Conservation (phyloP, 2,797 vertebrate genomes). For the Sciurus carolinensis region DNA sequence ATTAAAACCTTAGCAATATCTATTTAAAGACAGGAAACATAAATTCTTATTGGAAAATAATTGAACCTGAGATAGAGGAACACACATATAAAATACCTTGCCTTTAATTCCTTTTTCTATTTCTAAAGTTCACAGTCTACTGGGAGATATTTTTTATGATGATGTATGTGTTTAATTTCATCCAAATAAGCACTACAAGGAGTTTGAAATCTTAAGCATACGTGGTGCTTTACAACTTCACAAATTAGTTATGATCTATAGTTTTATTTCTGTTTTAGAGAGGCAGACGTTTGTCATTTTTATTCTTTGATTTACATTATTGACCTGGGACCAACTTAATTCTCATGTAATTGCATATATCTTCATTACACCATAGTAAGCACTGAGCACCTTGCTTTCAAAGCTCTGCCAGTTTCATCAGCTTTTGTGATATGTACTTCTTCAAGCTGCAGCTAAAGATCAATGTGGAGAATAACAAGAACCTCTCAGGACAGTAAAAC, state of each 20-base stretch:
- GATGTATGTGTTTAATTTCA: slow-evolving; percentile 90
- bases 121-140: slow-evolving; percentile 85
- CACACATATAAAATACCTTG: slow-evolving; percentile 86
- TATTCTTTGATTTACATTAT: slow-evolving; percentile 73
- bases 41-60: slow-evolving; percentile 88
- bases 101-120: slow-evolving; percentile 86
- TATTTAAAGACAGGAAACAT: slow-evolving; percentile 80
- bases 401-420: slow-evolving; percentile 46
- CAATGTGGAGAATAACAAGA: slow-evolving; percentile 58
- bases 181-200: slow-evolving; percentile 84
- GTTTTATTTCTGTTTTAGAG: slow-evolving; percentile 63
- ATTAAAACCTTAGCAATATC: slow-evolving; percentile 41
- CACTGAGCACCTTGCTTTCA: slow-evolving; percentile 19
- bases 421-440: neutral
- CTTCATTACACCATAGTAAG: slow-evolving; percentile 71
- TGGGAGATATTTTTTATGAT: slow-evolving; percentile 88
- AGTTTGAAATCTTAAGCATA: slow-evolving; percentile 84
- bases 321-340: slow-evolving; percentile 67
- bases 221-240: slow-evolving; percentile 70
- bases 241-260: slow-evolving; percentile 81
- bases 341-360: slow-evolving; percentile 58
- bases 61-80: slow-evolving; percentile 84
- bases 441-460: slow-evolving; percentile 38
- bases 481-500: slow-evolving; percentile 47
- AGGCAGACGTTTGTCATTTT: slow-evolving; percentile 73